Evolutionary conservation across 2,797 vertebrate species (phyloP), one percentile per base, ranked within the genome.

Genomic region (Hapalemur alaotrensis): DNA sequence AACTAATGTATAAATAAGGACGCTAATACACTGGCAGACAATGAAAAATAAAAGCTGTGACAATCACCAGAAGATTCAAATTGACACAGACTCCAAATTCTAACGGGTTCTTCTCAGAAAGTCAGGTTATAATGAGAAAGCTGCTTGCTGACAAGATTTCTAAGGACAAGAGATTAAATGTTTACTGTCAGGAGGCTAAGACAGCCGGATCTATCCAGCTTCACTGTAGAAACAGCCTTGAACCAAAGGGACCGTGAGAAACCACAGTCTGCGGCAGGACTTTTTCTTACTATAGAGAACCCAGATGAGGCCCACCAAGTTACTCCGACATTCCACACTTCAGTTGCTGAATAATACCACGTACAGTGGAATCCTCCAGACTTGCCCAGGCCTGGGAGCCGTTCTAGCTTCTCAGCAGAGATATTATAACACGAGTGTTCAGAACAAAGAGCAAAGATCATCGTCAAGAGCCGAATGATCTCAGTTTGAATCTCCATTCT

Each of bases 61-160:
- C 38, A 73, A 25, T 65, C 20, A 32, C 22, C 11, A 30, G 35
- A 84, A 52, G 70, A 78, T 48, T 82, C 48, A 48, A 72, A 70
- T 35, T 46, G 75, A 63, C 50, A 83, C 13, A 28, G 30, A 95
- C 22, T 91, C 72, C 50, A 52, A 75, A 78, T 89, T 84, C 70
- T 15, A 94, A 90, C 17, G 59, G 35, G 10, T 50, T 82, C 7
- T 79, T 89, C 70, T n/a, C 48, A 7, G 13, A 91, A 91, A 89
- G 48, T 35, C 48, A 79, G 86, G 46, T 63, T 73, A 72, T 23
- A 86, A 78, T 35, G 52, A 93, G 43, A 96, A 95, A 93, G n/a
- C 38, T 82, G 35, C 43, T 73, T 73, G 28, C 63, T 91, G 69
- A 65, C 12, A 92, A 73, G 25, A 84, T 83, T 69, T 57, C 38